Evolutionary conservation across 1,140 invertebrate species (phyloP), one percentile per base, ranked within the genome.

Genomic region (Phocides pigmalion): DNA sequence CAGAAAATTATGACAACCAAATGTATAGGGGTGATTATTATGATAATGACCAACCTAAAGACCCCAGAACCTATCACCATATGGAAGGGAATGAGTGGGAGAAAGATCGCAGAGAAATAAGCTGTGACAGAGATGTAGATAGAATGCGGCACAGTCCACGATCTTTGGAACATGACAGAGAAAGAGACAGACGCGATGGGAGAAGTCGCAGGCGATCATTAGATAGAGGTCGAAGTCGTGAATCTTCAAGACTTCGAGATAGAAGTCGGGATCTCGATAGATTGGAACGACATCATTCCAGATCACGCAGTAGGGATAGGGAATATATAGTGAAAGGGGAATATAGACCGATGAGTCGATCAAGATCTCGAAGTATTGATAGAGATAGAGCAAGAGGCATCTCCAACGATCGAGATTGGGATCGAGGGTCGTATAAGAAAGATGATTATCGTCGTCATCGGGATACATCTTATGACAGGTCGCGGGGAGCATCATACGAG

Each of bases 61-160:
- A 94, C 81, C 93, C 93, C 2, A 85, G 93, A 53, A 90, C 92
- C 35, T 94, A 94, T 72, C 93, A 93, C 70, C 93, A 93, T 74
- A 82, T 92, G n/a, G 90, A 92, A 3, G 92, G 93, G 3, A 91
- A 89, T 49, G 83, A 87, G 2, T 93, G 93, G 92, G 93, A 93
- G 47, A 91, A 90, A 47, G 84, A 92, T 11, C 77, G 90, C 19
- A 68, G 85, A 44, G 92, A 92, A 61, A 71, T 88, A n/a, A 92
- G 93, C 50, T 87, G 87, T 41, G 92, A 93, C 42, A 82, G 93
- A 68, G 93, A 93, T 3, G 72, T 67, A 32, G 84, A 91, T 37
- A 76, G 89, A 37, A 12, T 87, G 32, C 79, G 89, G 39, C 86
- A 79, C 35, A 90, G 85, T 46, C 84, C 89, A 4, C 68, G 85